Conservation (phyloP, 2,113 vertebrate species). For the Tupaia chinensis region DNA sequence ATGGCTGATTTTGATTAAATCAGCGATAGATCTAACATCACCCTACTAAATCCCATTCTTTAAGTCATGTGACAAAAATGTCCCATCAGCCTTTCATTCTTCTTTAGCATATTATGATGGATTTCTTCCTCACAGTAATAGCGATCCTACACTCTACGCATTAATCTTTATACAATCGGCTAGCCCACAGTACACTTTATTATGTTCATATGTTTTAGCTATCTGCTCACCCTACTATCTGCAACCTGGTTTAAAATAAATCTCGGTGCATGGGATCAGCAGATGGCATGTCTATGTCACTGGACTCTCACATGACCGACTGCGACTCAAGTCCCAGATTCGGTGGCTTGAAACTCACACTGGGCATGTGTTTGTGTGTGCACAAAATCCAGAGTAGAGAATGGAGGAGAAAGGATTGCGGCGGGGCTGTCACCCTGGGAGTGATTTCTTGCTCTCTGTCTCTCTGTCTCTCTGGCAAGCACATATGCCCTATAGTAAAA, state of each 20-base stretch:
- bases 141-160: not conserved
- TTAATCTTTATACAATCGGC: not conserved
- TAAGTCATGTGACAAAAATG: not conserved
- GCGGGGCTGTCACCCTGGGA: too few species aligned
- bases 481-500: too few species aligned
- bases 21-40: not conserved
- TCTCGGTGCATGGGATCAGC: not conserved
- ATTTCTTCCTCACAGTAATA: not conserved
- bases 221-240: not conserved
- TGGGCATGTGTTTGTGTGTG: too few species aligned
- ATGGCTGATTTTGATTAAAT: not conserved
- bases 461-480: too few species aligned
- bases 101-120: not conserved
- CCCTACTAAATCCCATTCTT: not conserved
- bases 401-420: too few species aligned
- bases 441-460: too few species aligned
- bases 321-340: too few species aligned
- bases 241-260: not conserved
- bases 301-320: too few species aligned
- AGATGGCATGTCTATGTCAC: too few species aligned
- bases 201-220: not conserved
- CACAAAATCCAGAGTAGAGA: too few species aligned
- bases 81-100: not conserved
- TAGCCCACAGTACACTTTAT: not conserved
- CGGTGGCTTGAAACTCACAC: too few species aligned